Conservation (phyloP, 2,888 invertebrate species). For the Neoscelio sp. region DNA sequence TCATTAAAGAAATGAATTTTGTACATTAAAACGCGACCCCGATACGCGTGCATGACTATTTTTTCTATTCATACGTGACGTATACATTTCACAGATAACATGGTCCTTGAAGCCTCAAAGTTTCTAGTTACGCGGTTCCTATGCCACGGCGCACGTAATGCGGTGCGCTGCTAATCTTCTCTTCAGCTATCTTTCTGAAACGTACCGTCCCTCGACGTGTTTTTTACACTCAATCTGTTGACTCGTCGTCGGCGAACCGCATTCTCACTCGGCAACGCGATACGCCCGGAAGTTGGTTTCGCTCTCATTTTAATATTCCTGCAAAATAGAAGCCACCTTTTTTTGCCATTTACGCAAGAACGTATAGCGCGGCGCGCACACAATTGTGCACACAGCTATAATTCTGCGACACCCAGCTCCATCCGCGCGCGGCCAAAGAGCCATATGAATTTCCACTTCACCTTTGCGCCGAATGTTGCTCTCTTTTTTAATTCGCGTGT, state of each 20-base stretch:
- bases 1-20: constrained; percentile 40
- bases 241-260: constrained; percentile 33
- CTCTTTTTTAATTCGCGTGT: constrained; percentile 5
- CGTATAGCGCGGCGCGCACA: neutral
- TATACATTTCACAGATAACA: constrained; percentile 52
- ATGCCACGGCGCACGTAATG: constrained; percentile 41
- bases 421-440: neutral
- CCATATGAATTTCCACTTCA: constrained; percentile 31
- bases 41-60: constrained; percentile 16
- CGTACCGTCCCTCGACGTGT: neutral
- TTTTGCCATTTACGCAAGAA: neutral
- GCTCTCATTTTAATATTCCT: constrained; percentile 21
- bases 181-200: constrained; percentile 30
- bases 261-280: constrained; percentile 35
- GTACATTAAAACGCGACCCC: neutral
- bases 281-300: constrained; percentile 24
- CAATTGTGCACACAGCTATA: constrained; percentile 3
- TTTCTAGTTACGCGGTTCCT: constrained; percentile 58
- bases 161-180: constrained; percentile 44
- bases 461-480: neutral
- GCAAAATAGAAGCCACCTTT: neutral
- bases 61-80: constrained; percentile 36
- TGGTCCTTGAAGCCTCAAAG: constrained; percentile 47
- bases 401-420: too few species aligned
- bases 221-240: constrained; percentile 31